phyloP scores from a whole-genome alignment of 2,797 vertebrate species.

The Oceanodroma leucorhoa region DNA sequence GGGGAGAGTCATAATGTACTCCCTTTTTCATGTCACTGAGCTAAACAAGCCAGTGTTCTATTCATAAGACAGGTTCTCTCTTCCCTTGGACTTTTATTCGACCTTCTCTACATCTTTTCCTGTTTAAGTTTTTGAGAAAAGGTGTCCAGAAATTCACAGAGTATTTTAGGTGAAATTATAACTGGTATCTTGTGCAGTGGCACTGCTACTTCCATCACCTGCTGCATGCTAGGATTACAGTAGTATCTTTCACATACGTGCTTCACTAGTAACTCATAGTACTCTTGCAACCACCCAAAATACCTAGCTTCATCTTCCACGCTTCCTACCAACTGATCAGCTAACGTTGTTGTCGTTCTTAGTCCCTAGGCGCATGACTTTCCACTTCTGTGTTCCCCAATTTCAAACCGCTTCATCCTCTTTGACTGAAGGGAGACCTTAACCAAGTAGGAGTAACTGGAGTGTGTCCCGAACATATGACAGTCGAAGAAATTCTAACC shows the following conservation, averaged over 20 bases:
- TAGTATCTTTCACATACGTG: neutral
- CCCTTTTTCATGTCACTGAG: neutral
- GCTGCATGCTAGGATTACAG: neutral
- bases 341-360: neutral
- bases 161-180: neutral
- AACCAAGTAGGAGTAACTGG: neutral
- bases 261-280: neutral
- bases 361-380: neutral
- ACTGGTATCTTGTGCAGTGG: neutral
- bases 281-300: neutral
- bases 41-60: neutral
- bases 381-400: neutral
- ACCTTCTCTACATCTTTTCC: neutral
- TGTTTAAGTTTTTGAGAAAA: neutral
- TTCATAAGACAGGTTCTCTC: neutral
- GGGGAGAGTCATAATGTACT: neutral
- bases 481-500: neutral
- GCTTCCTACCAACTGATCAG: neutral
- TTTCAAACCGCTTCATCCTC: neutral
- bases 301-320: neutral
- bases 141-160: neutral
- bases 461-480: neutral
- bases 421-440: neutral
- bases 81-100: neutral
- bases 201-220: neutral